These are phyloP conservation scores for Metopolophium dirhodum DNA, from an alignment of 1,140 invertebrate genomes.

Conservation along the genomic window DNA sequence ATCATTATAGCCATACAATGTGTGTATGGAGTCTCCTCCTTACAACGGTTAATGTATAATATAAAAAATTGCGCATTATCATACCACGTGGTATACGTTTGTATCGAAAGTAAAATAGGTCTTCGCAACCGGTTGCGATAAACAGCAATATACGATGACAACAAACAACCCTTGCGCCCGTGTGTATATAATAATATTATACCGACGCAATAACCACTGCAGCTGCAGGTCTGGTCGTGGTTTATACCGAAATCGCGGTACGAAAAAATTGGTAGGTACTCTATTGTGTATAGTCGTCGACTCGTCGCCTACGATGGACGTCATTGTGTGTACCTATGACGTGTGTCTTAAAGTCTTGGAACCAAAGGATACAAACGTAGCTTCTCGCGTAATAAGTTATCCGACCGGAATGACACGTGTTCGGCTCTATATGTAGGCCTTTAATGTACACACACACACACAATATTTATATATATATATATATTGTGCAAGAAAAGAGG, in stretches of 20 bases:
- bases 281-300: neutral
- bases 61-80: neutral
- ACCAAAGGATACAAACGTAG: neutral
- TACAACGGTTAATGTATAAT: neutral
- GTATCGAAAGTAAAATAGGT: neutral
- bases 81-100: neutral
- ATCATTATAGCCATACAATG: neutral
- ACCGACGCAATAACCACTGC: neutral
- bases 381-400: neutral
- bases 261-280: neutral
- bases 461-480: neutral
- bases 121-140: neutral
- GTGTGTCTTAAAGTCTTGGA: neutral
- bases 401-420: neutral
- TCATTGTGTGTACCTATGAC: no score
- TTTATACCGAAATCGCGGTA: neutral
- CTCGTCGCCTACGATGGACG: no score
- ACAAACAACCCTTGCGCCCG: neutral
- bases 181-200: neutral
- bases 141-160: neutral
- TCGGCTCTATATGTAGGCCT: neutral
- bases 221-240: neutral
- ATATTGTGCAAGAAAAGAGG: neutral
- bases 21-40: neutral
- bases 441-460: neutral